Base-by-base conservation (phyloP, 2,113 vertebrate species). In the Sebastes schlegelii region DNA sequence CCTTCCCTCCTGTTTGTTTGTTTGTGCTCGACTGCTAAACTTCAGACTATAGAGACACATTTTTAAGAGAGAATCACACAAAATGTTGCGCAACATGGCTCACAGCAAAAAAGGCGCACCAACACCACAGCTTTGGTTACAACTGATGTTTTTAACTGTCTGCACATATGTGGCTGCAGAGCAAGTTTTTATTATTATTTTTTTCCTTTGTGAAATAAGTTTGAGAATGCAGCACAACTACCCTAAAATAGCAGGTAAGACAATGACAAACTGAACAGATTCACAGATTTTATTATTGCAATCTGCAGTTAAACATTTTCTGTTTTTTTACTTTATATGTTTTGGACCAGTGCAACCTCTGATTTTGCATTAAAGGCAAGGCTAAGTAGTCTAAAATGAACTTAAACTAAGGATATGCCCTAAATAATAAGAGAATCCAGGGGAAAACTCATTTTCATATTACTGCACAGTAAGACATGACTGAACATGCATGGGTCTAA, bases 1-100 rank as follows among this genome's bases (percentile, higher is more conserved):
- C 87, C 85, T 79, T 54, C 85, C 75, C 65, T 70, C 86, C 34
- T 34, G 34, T 34, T 34, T 79, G 70, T 93, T 92, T 93, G 91
- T 88, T 89, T 83, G 81, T 65, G 83, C 81, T 77, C 73, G 52
- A 17, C 23, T 49, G 73, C 83, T 34, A 90, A 94, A 94, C 86
- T 92, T 93, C 40, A 34, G 5, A 40, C 58, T 11, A 16, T 14
- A 49, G 42, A 83, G 67, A 88, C 77, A 70, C 81, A 70, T 75
- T 88, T 84, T 57, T 34, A 34, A 34, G 71, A 40, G 75, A 80
- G 68, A 69, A 86, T 74, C 54, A 4, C 34, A 34, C 34, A n/a
- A 51, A 67, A 78, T 82, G 70, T 89, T 84, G 86, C 86, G 65
- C 82, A 88, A 85, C 14, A n/a, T 72, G 86, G 48, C 73, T 63